phyloP scores from a whole-genome alignment of 2,888 invertebrate species.

The Germaria angustata region DNA sequence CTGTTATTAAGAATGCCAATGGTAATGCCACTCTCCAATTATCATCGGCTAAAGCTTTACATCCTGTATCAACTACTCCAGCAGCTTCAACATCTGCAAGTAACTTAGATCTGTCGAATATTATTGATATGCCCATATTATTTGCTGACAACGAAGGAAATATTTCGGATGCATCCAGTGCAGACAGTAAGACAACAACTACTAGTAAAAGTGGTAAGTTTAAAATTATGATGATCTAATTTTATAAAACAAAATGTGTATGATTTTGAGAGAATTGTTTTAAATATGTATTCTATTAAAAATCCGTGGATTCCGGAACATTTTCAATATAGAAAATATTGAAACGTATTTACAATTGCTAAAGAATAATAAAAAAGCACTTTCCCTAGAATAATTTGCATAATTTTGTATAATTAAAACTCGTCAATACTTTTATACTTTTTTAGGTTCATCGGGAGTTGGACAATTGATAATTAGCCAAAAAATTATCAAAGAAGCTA shows the following conservation, averaged over 20 bases:
- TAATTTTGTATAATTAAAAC: no score
- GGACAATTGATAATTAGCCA: slow-evolving; percentile 75
- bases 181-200: slow-evolving; percentile 35
- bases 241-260: no score
- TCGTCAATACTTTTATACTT: not conserved
- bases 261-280: no score
- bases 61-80: slow-evolving; percentile 32
- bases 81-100: slow-evolving; percentile 50
- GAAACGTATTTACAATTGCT: no score
- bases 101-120: slow-evolving; percentile 82
- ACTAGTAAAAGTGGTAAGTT: slow-evolving; percentile 68
- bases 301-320: no score
- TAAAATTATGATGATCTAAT: not conserved
- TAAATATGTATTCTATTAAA: no score
- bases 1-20: slow-evolving; percentile 75
- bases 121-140: slow-evolving; percentile 84
- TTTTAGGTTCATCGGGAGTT: slow-evolving; percentile 64
- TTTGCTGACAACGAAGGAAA: slow-evolving; percentile 83
- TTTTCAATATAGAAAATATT: no score
- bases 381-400: no score
- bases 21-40: slow-evolving; percentile 73
- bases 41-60: slow-evolving; percentile 59
- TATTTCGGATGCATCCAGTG: slow-evolving; percentile 62
- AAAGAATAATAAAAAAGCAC: no score
- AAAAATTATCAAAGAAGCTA: slow-evolving; percentile 75